phyloP scores from a whole-genome alignment of 2,113 vertebrate species.

The Heliornis fulica region DNA sequence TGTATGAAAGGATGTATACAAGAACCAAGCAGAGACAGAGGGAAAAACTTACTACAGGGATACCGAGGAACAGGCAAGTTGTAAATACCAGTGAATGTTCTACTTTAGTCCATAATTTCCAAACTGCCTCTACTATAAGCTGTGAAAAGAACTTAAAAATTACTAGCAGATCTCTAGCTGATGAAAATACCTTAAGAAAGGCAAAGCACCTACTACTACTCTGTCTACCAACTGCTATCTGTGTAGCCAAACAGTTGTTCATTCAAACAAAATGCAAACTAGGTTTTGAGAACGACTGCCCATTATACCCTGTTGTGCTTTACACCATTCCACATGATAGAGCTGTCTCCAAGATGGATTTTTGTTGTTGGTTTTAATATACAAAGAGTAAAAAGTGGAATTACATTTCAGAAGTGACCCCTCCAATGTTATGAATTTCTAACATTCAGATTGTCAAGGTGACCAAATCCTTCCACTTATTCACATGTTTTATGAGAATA shows the following conservation, averaged over 20 bases:
- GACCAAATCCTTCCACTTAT: neutral
- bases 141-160: neutral
- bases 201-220: neutral
- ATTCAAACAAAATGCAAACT: neutral
- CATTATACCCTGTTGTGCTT: neutral
- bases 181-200: neutral
- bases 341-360: neutral
- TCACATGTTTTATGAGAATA: neutral
- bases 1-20: neutral
- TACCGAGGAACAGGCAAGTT: neutral
- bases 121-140: neutral
- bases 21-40: neutral
- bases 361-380: neutral
- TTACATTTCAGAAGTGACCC: neutral
- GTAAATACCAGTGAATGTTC: neutral
- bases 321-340: neutral
- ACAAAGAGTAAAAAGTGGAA: neutral
- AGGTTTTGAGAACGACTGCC: neutral
- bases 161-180: neutral
- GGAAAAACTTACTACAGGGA: neutral
- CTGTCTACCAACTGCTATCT: neutral
- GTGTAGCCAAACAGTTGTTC: accelerated
- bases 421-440: neutral
- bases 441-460: neutral
- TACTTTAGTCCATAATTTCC: neutral